These are phyloP conservation scores for Rhynchonycteris naso DNA, from an alignment of 2,797 vertebrate genomes.

Conservation along the genomic window DNA sequence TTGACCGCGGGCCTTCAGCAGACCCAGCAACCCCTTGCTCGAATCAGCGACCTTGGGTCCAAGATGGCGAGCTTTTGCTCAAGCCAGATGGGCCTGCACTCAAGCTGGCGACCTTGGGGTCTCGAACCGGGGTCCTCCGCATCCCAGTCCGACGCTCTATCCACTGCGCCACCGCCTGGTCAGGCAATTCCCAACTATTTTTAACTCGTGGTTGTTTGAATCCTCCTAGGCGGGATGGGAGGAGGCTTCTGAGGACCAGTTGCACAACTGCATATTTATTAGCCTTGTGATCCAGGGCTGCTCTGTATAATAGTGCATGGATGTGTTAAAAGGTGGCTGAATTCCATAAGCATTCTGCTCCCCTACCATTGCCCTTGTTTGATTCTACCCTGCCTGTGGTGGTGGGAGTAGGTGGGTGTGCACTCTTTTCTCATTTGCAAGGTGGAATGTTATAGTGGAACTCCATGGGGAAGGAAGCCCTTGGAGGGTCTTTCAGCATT, in stretches of 20 bases:
- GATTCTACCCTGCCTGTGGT: not conserved
- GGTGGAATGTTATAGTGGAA: not conserved
- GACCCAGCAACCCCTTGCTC: too few species aligned
- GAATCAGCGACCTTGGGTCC: too few species aligned
- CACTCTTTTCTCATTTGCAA: not conserved
- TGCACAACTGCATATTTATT: not conserved
- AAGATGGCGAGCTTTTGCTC: too few species aligned
- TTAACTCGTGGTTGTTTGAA: not conserved
- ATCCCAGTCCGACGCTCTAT: too few species aligned
- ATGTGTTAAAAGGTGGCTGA: not conserved
- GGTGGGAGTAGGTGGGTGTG: not conserved
- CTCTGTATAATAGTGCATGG: not conserved
- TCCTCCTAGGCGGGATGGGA: not conserved
- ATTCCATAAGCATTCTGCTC: not conserved
- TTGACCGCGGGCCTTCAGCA: too few species aligned
- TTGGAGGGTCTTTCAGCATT: not conserved
- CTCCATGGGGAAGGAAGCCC: not conserved
- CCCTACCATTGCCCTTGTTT: not conserved
- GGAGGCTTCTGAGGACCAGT: not conserved
- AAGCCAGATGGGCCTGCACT: too few species aligned
- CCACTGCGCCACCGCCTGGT: too few species aligned
- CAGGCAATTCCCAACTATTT: not conserved
- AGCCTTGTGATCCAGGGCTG: not conserved
- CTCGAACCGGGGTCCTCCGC: too few species aligned
- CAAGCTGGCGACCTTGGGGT: too few species aligned